Evolutionary conservation across 2,113 vertebrate species (phyloP).

Genomic region (Lamprologus lemairii): DNA sequence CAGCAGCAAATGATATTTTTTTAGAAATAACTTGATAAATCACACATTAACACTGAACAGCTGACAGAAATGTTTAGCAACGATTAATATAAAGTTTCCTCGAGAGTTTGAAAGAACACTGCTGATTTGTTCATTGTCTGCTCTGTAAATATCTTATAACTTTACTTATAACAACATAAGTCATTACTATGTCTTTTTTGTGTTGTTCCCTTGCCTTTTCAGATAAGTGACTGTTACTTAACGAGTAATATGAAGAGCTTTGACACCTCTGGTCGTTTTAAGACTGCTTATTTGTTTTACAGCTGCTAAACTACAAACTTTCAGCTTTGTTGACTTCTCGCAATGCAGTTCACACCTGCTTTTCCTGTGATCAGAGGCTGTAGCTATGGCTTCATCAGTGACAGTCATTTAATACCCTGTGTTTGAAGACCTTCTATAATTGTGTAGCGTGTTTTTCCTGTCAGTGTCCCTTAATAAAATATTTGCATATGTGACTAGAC

Average conservation of each 20-base stretch:
- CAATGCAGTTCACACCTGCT: background rate
- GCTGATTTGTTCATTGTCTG: background rate
- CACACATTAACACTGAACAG: background rate
- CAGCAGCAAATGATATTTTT: background rate
- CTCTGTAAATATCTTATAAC: background rate
- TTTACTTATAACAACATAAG: background rate
- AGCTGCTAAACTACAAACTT: background rate
- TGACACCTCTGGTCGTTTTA: background rate
- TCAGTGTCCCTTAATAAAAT: background rate
- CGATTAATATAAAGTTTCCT: background rate
- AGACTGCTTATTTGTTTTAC: background rate
- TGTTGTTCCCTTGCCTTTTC: background rate
- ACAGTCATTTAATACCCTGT: background rate
- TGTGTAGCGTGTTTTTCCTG: background rate
- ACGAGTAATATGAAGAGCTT: background rate
- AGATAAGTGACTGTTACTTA: background rate
- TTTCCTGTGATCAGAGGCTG: background rate
- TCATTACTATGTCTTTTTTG: background rate
- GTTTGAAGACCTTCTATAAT: background rate
- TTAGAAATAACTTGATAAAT: background rate
- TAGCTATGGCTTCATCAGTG: background rate
- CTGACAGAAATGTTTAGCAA: background rate
- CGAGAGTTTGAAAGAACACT: background rate
- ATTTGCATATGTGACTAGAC: background rate
- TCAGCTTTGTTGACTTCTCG: background rate